phyloP scores from a whole-genome alignment of 2,113 vertebrate species.

The Rhinoptilus africanus region DNA sequence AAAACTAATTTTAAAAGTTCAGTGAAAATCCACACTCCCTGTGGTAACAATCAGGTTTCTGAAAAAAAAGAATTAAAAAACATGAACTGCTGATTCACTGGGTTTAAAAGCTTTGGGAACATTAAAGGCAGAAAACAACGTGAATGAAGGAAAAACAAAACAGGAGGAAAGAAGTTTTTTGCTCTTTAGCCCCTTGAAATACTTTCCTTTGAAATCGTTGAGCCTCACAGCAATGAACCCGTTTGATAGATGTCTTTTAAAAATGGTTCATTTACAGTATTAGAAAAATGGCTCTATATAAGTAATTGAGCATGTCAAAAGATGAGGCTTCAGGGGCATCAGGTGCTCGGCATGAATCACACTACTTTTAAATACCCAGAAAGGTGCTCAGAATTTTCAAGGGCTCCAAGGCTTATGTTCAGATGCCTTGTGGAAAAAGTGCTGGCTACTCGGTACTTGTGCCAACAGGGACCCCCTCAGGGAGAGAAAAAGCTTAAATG shows the following conservation, averaged over 20 bases:
- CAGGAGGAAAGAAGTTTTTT: not conserved
- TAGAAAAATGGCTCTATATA: not conserved
- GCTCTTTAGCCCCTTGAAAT: not conserved
- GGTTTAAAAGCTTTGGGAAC: not conserved
- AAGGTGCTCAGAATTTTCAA: not conserved
- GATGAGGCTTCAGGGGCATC: not conserved
- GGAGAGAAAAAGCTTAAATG: not conserved
- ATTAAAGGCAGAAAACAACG: not conserved
- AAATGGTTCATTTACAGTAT: not conserved
- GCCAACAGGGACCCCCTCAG: not conserved
- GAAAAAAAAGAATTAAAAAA: not conserved
- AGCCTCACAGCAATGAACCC: not conserved
- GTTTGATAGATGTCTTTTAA: not conserved
- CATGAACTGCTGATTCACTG: not conserved
- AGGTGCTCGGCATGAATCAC: not conserved
- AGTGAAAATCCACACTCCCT: not conserved
- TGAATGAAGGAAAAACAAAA: not conserved
- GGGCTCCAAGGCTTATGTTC: not conserved
- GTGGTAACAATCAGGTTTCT: not conserved
- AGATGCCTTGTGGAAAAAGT: fast-evolving
- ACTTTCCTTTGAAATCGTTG: not conserved
- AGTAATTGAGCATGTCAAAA: not conserved
- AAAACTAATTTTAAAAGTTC: not conserved
- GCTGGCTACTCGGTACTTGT: not conserved
- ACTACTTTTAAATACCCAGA: not conserved